phyloP scores from a whole-genome alignment of 2,888 invertebrate species.

The Caenorhabditis becei region DNA sequence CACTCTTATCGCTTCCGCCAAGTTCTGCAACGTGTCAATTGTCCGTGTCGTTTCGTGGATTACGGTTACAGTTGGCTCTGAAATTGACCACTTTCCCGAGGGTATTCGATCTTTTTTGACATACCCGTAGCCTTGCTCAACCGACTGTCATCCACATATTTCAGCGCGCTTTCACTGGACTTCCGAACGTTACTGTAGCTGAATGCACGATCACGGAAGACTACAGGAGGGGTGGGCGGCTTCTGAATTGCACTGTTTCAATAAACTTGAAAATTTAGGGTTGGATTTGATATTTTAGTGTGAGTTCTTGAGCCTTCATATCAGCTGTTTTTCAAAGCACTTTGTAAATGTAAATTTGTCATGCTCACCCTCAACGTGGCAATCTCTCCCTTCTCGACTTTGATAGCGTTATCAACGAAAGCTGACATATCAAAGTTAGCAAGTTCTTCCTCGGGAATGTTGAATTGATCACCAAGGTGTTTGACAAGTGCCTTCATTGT shows the following conservation, averaged over 20 bases:
- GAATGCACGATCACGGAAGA: constrained; percentile 66
- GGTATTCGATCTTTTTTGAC: too few relatives aligned
- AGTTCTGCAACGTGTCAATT: constrained; percentile 53
- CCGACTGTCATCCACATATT: constrained; percentile 66
- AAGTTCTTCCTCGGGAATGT: constrained; percentile 75
- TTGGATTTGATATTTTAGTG: too few relatives aligned
- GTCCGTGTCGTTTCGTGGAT: constrained; percentile 57
- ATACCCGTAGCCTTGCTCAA: constrained; percentile 56
- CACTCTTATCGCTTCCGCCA: constrained; percentile 26
- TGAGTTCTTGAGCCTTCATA: too few relatives aligned
- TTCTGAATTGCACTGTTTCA: constrained; percentile 18
- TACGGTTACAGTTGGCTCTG: constrained; percentile 35
- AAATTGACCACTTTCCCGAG: too few relatives aligned
- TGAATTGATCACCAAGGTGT: constrained; percentile 79
- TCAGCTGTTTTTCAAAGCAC: too few relatives aligned
- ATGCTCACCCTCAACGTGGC: constrained; percentile 56
- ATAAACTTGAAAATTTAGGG: neutral
- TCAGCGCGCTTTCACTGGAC: constrained; percentile 63
- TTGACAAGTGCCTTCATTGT: constrained; percentile 79
- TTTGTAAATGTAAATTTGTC: too few relatives aligned
- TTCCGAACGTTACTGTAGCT: constrained; percentile 66
- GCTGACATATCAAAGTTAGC: constrained; percentile 75
- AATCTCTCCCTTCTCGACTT: constrained; percentile 63
- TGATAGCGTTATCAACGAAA: constrained; percentile 80
- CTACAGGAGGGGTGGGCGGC: constrained; percentile 52